Conservation (phyloP, 1,140 invertebrate genomes). For the Drosophila bipectinata region DNA sequence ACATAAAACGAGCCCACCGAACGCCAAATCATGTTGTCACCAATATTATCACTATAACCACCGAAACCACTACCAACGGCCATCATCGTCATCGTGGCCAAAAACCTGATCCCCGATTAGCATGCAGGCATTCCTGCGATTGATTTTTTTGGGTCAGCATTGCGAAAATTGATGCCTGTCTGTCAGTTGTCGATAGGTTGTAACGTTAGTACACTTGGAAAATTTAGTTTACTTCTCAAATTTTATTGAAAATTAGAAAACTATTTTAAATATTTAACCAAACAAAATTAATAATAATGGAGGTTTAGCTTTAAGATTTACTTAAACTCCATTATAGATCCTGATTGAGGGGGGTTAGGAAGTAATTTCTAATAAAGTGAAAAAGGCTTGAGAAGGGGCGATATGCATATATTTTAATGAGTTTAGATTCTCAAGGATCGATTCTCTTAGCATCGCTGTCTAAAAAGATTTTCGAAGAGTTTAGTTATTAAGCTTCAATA, state of each 20-base stretch:
- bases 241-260: neutral
- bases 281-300: no score
- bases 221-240: neutral
- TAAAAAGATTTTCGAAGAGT: no score
- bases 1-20: constrained; percentile 58
- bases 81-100: constrained; percentile 5
- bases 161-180: constrained; percentile 62
- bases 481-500: no score
- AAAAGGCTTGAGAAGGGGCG: no score
- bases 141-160: constrained; percentile 50
- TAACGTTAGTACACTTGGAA: neutral
- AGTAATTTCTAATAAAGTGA: no score
- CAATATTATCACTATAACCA: constrained; percentile 16
- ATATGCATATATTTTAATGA: no score
- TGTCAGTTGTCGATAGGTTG: constrained; percentile 27
- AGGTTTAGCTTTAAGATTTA: neutral
- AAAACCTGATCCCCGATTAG: constrained; percentile 50
- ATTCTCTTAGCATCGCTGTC: no score
- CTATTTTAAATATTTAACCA: neutral
- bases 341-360: no score
- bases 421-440: no score
- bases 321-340: neutral
- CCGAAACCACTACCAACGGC: constrained; percentile 2
- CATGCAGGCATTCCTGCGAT: constrained; percentile 65
- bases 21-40: constrained; percentile 58